phyloP scores from a whole-genome alignment of 1,140 invertebrate genomes.

The Agraylea sexmaculata region DNA sequence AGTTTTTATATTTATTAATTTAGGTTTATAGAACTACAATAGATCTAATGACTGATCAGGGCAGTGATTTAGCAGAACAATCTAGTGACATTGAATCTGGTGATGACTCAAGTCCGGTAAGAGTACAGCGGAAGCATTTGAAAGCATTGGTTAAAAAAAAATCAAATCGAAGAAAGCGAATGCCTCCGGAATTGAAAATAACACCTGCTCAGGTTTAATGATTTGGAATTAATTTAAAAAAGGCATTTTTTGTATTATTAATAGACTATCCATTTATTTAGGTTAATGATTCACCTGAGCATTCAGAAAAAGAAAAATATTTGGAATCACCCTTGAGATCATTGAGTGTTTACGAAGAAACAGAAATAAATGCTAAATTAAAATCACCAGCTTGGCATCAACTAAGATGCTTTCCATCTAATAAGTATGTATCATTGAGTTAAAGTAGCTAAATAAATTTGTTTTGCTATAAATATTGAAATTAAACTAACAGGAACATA shows the following conservation, averaged over 20 bases:
- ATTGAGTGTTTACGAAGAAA: constrained; percentile 39
- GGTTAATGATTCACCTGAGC: constrained; percentile 30
- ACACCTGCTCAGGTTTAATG: constrained; percentile 33
- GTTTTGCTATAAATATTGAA: constrained; percentile 3
- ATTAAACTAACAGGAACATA: constrained; percentile 26
- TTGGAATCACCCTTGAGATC: constrained; percentile 29
- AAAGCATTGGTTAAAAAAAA: constrained; percentile 29
- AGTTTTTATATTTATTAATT: constrained; percentile 12
- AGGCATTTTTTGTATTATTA: constrained; percentile 9
- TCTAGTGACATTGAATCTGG: constrained; percentile 37
- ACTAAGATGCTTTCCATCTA: constrained; percentile 34
- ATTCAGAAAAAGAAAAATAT: constrained; percentile 36
- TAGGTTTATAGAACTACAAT: constrained; percentile 39
- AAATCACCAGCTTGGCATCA: constrained; percentile 34
- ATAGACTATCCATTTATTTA: constrained; percentile 9
- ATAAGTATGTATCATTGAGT: constrained; percentile 27
- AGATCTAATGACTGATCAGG: constrained; percentile 38
- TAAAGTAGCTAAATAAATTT: constrained; percentile 7
- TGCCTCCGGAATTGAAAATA: constrained; percentile 45
- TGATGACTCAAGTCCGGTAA: constrained; percentile 33
- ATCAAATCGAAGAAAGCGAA: constrained; percentile 36
- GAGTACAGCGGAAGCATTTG: constrained; percentile 33
- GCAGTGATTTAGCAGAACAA: constrained; percentile 26
- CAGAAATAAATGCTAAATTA: constrained; percentile 27
- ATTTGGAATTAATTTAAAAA: neutral